Evolutionary conservation across 2,888 invertebrate species (phyloP), one percentile per base, ranked within the genome.

Genomic region (Aquatica leii): DNA sequence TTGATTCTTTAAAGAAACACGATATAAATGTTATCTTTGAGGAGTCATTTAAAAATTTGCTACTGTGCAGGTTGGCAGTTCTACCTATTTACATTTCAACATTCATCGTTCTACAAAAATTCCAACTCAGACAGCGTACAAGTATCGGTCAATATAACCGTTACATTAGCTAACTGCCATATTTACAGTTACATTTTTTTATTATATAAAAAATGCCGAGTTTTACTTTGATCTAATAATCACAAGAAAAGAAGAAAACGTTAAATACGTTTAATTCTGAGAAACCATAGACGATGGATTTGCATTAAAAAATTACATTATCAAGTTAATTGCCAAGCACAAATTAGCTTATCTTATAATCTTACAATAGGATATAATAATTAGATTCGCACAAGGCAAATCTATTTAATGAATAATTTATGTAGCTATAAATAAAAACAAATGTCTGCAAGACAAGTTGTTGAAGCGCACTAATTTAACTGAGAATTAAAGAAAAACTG

Each of bases 331-430:
- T 41, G 34, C 46, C 51, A 18, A 17, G 50, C 54, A 55, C 53
- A 48, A 53, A 62, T 58, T 58, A 58, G 12, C 46, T 62, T 62
- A 62, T 62, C 62, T 34, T 24, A n/a, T 17, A 46, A 62, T 62
- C 62, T 58, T 37, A 59, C 63, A 59, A 59, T 59, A 50, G 63
- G 34, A 37, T 58, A 54, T 53, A 63, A 53, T 63, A 63, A 63
- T 63, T 63, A 63, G 59, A 59, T 59, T 54, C 59, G 63, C 63
- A 63, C 54, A 63, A 55, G 40, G 59, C 55, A 59, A 59, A 63
- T 63, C 63, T 59, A 49, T 55, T 49, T 63, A 55, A 63, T 63
- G 63, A 63, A 63, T 63, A 63, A 63, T 63, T 63, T 59, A 63
- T 59, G 48, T 50, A 34, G 54, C 51, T 17, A 55, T 63, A 59